phyloP scores from a whole-genome alignment of 2,797 vertebrate genomes.

The Artibeus jamaicensis region DNA sequence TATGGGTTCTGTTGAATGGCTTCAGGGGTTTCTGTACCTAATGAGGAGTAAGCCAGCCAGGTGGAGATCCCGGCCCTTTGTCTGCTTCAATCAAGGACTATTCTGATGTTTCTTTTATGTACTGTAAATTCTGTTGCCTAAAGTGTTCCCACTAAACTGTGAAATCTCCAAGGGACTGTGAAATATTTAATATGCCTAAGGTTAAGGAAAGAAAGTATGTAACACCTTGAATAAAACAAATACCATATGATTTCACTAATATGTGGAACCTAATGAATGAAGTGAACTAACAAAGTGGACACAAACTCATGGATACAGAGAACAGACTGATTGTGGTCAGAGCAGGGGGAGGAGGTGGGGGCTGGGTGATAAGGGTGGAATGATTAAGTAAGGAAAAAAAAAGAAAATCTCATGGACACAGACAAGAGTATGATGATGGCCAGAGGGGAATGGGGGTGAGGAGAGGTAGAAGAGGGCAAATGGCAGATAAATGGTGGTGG shows the following conservation, averaged over 20 bases:
- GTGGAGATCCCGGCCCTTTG: neutral
- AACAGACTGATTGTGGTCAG: neutral
- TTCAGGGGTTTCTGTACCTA: neutral
- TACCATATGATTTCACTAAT: neutral
- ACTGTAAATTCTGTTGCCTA: neutral
- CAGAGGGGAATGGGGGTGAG: neutral
- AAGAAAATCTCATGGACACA: too few species aligned
- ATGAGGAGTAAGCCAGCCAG: neutral
- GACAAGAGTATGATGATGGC: too few species aligned
- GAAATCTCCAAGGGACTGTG: neutral
- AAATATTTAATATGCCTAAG: neutral
- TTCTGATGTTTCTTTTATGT: neutral
- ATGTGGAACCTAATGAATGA: neutral
- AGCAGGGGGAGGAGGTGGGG: too few species aligned
- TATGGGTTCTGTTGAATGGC: neutral
- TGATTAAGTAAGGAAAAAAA: neutral
- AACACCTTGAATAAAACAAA: neutral
- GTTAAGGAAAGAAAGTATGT: neutral
- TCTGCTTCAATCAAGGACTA: neutral
- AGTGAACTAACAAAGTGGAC: neutral
- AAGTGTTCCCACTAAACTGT: neutral
- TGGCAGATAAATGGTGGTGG: neutral
- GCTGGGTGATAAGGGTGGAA: neutral
- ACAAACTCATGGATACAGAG: neutral
- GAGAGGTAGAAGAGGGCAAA: neutral